These are phyloP conservation scores for Anodontia alba DNA, from an alignment of 2,888 invertebrate genomes.

Conservation along the genomic window DNA sequence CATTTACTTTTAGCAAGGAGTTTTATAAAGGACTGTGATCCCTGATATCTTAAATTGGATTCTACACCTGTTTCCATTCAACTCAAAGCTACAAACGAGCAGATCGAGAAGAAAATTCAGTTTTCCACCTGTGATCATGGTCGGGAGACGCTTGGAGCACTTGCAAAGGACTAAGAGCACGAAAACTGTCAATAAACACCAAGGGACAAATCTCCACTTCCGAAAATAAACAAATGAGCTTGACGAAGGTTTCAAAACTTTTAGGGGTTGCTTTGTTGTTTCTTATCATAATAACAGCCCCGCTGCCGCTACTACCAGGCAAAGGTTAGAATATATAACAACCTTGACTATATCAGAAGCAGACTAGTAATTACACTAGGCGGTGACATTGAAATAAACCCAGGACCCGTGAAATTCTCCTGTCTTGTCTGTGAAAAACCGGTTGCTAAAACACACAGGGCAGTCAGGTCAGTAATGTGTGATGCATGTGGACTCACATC, in stretches of 20 bases:
- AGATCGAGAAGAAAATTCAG: background rate
- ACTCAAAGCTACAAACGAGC: background rate
- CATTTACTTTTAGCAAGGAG: too few relatives aligned
- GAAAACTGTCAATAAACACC: background rate
- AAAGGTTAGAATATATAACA: background rate
- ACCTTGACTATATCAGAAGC: background rate
- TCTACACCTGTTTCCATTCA: background rate
- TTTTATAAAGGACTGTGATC: too few relatives aligned
- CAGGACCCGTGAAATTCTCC: background rate
- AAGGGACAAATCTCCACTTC: background rate
- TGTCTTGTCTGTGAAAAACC: slow-evolving; percentile 15
- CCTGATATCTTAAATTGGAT: too few relatives aligned
- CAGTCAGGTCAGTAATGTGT: background rate
- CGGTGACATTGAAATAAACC: slow-evolving; percentile 14
- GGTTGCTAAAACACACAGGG: slow-evolving; percentile 4
- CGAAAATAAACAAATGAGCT: background rate
- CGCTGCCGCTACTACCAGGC: background rate
- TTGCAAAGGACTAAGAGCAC: background rate
- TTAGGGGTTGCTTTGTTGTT: background rate
- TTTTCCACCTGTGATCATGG: background rate
- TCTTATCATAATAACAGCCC: background rate
- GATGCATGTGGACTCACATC: background rate
- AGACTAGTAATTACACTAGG: background rate
- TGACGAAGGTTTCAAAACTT: background rate
- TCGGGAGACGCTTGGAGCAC: background rate